Evolutionary conservation across 1,140 invertebrate species (phyloP), one percentile per base, ranked within the genome.

Genomic region (Calycopis cecrops): DNA sequence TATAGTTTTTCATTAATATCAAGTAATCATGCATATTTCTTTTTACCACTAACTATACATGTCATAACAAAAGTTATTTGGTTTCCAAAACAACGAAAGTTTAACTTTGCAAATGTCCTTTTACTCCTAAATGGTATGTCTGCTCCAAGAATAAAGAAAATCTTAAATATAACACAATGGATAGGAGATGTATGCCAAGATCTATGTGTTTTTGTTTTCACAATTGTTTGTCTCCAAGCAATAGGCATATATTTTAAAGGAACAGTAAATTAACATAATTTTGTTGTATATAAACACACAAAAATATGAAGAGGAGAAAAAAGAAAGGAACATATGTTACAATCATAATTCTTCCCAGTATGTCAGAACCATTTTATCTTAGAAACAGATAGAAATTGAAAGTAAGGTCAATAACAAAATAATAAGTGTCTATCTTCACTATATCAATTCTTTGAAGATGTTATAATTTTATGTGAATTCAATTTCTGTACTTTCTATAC

Each of bases 141-240:
- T 44, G 58, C 73, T 18, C 62, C 52, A 33, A 79, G 62, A 65
- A 61, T 76, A 12, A 63, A 78, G 35, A 75, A 70, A 63, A 47
- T 87, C 21, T 62, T 83, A 28, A 61, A 68, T 47, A 51, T 84
- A 33, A 62, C 67, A 35, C 73, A 80, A 57, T 69, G 62, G 53
- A 14, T 74, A 48, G 60, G 58, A 52, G 70, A 68, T 52, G 64
- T 82, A 52, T 71, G 71, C 34, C 71, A 80, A 66, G 88, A 89
- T 65, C 64, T 76, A 14, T 88, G 73, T 65, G 62, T 88, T 37
- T 89, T 77, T 76, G 61, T 88, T 38, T 88, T 88, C 60, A 74
- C 74, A 34, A 81, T 74, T 49, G 76, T 88, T 67, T 80, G 80
- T 59, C 61, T 76, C 55, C 81, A 88, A 62, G 69, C 75, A 21